These are phyloP conservation scores for Melanerpes formicivorus DNA, from an alignment of 2,113 vertebrate species.

Conservation along the genomic window DNA sequence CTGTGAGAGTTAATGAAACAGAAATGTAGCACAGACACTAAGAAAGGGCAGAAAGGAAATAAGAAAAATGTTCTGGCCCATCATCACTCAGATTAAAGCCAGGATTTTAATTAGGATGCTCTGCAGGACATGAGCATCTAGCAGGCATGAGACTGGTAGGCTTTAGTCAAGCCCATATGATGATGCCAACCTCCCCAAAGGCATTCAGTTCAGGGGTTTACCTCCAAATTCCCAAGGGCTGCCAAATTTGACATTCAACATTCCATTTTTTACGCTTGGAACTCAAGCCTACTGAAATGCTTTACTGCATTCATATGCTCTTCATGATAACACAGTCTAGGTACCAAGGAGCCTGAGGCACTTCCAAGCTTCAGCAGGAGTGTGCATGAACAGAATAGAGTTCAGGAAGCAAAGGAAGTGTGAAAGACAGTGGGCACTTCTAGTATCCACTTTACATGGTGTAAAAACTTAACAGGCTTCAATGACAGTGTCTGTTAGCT, in stretches of 20 bases:
- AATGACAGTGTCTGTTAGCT: not conserved
- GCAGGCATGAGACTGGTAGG: not conserved
- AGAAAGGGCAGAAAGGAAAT: not conserved
- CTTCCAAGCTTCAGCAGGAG: not conserved
- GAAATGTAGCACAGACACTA: not conserved
- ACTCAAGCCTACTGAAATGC: not conserved
- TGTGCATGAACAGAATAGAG: not conserved
- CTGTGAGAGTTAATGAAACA: not conserved
- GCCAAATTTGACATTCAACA: not conserved
- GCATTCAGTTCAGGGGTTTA: not conserved
- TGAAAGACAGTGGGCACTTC: not conserved
- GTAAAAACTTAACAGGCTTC: not conserved
- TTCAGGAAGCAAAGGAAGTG: not conserved
- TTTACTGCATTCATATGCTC: not conserved
- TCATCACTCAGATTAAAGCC: not conserved
- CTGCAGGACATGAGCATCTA: not conserved
- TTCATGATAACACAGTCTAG: not conserved
- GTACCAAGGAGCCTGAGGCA: not conserved
- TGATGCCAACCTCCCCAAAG: not conserved
- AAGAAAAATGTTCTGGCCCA: not conserved
- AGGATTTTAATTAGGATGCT: slow-evolving; percentile 1
- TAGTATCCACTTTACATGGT: not conserved
- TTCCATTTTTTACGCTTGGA: not conserved
- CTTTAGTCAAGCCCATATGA: not conserved
- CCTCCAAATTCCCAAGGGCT: not conserved